phyloP scores from a whole-genome alignment of 2,797 vertebrate species.

The Tiaroga cobitis region DNA sequence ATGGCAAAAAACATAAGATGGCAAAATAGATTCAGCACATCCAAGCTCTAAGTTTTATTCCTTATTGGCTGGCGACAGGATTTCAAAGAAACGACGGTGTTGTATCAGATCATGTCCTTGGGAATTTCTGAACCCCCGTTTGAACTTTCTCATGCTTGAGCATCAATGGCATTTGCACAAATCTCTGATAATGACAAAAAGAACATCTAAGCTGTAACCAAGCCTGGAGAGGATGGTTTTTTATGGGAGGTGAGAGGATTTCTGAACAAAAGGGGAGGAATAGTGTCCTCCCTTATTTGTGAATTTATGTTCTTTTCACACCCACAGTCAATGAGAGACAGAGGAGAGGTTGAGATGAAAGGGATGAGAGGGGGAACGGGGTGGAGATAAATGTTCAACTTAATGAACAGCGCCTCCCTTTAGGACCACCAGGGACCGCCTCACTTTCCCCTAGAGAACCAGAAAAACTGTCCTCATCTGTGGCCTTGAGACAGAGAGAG shows the following conservation, averaged over 20 bases:
- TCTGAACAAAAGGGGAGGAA: constrained; percentile 63
- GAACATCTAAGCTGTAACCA: constrained; percentile 17
- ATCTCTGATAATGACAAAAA: constrained; percentile 31
- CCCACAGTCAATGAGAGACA: constrained; percentile 55
- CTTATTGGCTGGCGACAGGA: not conserved
- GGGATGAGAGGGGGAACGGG: constrained; percentile 60
- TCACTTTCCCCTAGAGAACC: constrained; percentile 25
- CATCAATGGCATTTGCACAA: not conserved
- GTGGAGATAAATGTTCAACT: constrained; percentile 71
- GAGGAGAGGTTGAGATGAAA: constrained; percentile 72
- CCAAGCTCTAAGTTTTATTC: not conserved
- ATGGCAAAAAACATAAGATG: not conserved
- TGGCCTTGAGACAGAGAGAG: not conserved
- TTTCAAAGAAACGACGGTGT: not conserved
- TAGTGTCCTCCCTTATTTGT: constrained; percentile 43
- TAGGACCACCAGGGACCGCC: constrained; percentile 55
- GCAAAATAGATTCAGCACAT: not conserved
- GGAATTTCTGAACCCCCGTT: not conserved
- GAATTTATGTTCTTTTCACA: constrained; percentile 63
- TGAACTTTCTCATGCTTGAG: constrained; percentile 20
- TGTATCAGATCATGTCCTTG: constrained; percentile 21
- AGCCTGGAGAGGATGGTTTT: not conserved
- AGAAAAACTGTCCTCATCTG: not conserved
- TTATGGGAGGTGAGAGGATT: constrained; percentile 59
- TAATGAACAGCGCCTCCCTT: constrained; percentile 72